These are phyloP conservation scores for Drosophila sp. DNA, from an alignment of 1,140 invertebrate genomes.

Conservation along the genomic window DNA sequence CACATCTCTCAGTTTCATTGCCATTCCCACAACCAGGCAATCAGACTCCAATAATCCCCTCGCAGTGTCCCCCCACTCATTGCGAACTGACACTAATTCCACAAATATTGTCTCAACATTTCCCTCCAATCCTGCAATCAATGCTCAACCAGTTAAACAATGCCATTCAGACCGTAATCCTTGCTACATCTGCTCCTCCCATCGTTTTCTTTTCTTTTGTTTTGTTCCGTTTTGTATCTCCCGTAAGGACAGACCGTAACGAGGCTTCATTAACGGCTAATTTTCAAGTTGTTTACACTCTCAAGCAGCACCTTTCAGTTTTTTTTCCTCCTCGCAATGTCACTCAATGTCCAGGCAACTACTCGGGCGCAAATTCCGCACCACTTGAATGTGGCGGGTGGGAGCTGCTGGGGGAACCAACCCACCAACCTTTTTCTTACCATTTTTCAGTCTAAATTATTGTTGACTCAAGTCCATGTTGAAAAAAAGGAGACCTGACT, in stretches of 20 bases:
- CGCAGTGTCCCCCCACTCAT: slow-evolving; percentile 21
- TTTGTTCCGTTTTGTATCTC: too few species aligned
- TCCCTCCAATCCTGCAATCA: slow-evolving; percentile 55
- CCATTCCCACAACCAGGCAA: slow-evolving; percentile 18
- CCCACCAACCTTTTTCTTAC: neutral
- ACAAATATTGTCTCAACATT: slow-evolving; percentile 64
- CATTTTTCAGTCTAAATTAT: slow-evolving; percentile 60
- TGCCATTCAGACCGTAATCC: slow-evolving; percentile 51
- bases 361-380: slow-evolving; percentile 31
- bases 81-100: slow-evolving; percentile 61
- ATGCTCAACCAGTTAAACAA: slow-evolving; percentile 34
- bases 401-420: neutral
- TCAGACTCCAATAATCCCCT: slow-evolving; percentile 30
- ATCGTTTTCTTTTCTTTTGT: neutral
- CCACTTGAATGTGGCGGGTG: slow-evolving; percentile 15
- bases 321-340: slow-evolving; percentile 36
- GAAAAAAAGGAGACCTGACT: slow-evolving; percentile 26
- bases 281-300: slow-evolving; percentile 78
- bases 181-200: slow-evolving; percentile 10
- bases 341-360: slow-evolving; percentile 61
- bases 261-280: slow-evolving; percentile 78
- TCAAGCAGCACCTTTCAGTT: slow-evolving; percentile 47
- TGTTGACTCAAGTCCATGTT: slow-evolving; percentile 74
- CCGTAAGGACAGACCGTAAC: slow-evolving; percentile 44
- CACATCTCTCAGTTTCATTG: slow-evolving; percentile 1